Base-by-base conservation (phyloP, 2,113 vertebrate genomes). In the Irena cyanogastra region DNA sequence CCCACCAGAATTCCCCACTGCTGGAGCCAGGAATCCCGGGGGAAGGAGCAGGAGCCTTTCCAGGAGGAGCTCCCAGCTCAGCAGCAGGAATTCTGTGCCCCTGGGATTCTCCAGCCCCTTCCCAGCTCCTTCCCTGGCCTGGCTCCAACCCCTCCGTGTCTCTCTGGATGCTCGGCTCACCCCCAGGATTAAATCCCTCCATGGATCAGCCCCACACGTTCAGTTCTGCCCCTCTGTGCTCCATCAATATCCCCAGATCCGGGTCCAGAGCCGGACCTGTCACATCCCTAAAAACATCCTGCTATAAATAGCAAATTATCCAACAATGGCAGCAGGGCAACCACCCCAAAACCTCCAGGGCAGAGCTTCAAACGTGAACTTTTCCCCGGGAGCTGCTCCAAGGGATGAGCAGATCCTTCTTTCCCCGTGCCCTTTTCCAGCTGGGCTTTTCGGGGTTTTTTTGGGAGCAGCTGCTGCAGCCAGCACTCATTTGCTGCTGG, bases 381-480 rank as follows among this genome's bases (percentile, higher is more conserved):
- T 91, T 64, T 30, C 81, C 69, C 69, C 42, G 6, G 9, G 5
- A 44, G 20, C 11, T 78, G 75, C 83, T 82, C 89, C 89, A 47
- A 47, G 82, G 82, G 64, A 82, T 39, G 54, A 84, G 82, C 83
- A 57, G 78, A 41, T 77, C 35, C 59, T 39, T 50, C 78, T 69
- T 23, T 45, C 89, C 87, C 42, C 24, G 14, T 45, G 83, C 80
- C 42, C 11, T 77, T 89, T 95, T 87, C 84, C 92, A 71, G 28
- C 8, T 23, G 30, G 22, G 28, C 2, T 53, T 70, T 70, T 52
- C 16, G 60, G 63, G 61, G 20, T 65, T 66, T 39, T 78, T 77
- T 61, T 28, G 13, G 89, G 7, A 78, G 27, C 86, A 87, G 91
- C 93, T 72, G 82, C 93, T 31, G 8, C 72, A 87, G 89, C 78